A percentile compares a stretch with the other conserved stretches of the same genome.
Evolutionary conservation across 2,888 invertebrate species (phyloP).

Genomic region (Drosophila meridiana): DNA sequence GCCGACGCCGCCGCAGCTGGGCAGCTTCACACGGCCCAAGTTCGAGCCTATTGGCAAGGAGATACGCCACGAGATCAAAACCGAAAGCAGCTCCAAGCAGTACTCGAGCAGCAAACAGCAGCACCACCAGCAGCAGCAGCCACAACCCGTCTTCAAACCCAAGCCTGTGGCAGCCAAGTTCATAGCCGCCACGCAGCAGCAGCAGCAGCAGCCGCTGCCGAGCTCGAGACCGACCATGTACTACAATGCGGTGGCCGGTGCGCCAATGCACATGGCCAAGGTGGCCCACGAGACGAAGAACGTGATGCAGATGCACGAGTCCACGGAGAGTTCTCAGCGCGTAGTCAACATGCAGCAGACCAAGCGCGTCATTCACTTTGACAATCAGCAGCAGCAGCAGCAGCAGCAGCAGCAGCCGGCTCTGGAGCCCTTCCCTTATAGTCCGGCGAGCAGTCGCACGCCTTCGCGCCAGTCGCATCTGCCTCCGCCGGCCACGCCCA

Average conservation of each 20-base stretch:
- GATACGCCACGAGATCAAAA: constrained; percentile 79
- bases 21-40: constrained; percentile 85
- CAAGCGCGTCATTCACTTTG: constrained; percentile 89
- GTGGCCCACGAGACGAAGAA: constrained; percentile 89
- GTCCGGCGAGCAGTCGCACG: constrained; percentile 84
- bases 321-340: constrained; percentile 88
- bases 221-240: constrained; percentile 86
- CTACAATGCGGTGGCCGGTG: constrained; percentile 87
- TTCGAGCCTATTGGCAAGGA: constrained; percentile 87
- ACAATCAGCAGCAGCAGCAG: constrained; percentile 84
- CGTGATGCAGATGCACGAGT: constrained; percentile 90
- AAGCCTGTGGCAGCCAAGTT: constrained; percentile 86
- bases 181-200: constrained; percentile 84
- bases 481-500: constrained; percentile 87
- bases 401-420: constrained; percentile 28
- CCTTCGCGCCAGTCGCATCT: constrained; percentile 83
- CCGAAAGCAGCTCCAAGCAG: constrained; percentile 64
- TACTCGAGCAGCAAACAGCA: constrained; percentile 51
- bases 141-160: constrained; percentile 86
- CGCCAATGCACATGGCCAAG: constrained; percentile 87
- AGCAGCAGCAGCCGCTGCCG: constrained; percentile 82
- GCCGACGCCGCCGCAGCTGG: constrained; percentile 85
- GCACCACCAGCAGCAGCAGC: constrained; percentile 72
- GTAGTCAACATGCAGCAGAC: constrained; percentile 90
- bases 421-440: constrained; percentile 86